These are phyloP conservation scores for Taeniopygia guttata DNA, from an alignment of 2,797 vertebrate species.

Conservation along the genomic window DNA sequence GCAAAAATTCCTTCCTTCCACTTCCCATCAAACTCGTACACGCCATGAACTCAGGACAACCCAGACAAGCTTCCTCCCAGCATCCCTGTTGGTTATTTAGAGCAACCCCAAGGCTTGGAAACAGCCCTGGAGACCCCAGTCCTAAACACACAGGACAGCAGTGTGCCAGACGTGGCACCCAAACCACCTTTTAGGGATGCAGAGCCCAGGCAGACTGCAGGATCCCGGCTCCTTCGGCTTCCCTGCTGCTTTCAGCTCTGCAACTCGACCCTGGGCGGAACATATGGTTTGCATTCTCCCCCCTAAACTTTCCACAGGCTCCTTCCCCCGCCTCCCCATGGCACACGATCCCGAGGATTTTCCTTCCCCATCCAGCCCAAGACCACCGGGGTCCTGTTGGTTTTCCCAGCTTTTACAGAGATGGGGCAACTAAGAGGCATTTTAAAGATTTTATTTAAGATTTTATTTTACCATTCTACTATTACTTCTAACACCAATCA, in stretches of 20 bases:
- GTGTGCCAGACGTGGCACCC: not conserved
- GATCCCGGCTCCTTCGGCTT: not conserved
- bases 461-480: not conserved
- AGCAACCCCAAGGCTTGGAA: not conserved
- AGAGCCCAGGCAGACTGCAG: not conserved
- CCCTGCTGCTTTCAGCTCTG: not conserved
- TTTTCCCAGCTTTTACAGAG: not conserved
- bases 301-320: not conserved
- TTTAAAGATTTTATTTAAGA: not conserved
- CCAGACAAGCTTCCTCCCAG: not conserved
- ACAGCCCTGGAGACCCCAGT: not conserved
- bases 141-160: not conserved
- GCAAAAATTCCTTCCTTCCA: not conserved
- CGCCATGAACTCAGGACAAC: not conserved
- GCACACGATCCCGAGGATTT: not conserved
- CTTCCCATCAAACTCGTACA: not conserved
- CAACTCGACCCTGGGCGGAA: not conserved
- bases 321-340: not conserved
- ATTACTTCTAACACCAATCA: not conserved
- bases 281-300: constrained; percentile 53
- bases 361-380: not conserved
- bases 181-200: not conserved
- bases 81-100: not conserved
- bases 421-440: not conserved
- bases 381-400: not conserved